A percentile compares a stretch with the other conserved stretches of the same genome.
Conservation (phyloP, 2,113 vertebrate genomes). For the Balaenoptera acutorostrata region DNA sequence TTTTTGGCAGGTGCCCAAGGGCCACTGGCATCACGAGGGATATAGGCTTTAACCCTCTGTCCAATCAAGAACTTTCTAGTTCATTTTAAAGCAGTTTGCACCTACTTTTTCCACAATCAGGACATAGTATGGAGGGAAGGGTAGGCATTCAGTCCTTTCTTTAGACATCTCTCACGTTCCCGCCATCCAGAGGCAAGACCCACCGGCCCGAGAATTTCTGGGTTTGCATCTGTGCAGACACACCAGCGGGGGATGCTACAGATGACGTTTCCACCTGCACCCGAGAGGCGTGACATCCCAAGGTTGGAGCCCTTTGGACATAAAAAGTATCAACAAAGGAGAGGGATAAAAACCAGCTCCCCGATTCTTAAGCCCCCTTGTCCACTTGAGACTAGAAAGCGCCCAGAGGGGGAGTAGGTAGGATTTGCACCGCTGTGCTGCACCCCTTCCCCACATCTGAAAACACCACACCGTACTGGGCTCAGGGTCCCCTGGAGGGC, state of each 20-base stretch:
- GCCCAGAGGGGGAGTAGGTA: fast-evolving
- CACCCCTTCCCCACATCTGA: not conserved
- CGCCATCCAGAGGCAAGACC: not conserved
- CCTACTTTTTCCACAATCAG: not conserved
- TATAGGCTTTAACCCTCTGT: not conserved
- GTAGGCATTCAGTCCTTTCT: too few species aligned
- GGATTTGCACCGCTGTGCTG: not conserved
- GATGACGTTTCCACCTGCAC: fast-evolving
- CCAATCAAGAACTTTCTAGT: not conserved
- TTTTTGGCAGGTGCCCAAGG: not conserved
- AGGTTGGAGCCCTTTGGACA: fast-evolving
- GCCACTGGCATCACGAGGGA: not conserved
- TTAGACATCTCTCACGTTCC: not conserved
- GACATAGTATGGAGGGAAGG: not conserved
- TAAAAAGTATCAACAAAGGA: not conserved
- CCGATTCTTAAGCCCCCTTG: fast-evolving
- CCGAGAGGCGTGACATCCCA: fast-evolving
- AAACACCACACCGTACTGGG: fast-evolving
- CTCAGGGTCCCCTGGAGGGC: not conserved
- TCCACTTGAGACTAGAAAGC: too few species aligned
- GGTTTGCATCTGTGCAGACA: not conserved
- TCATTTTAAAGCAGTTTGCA: not conserved
- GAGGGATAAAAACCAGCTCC: not conserved
- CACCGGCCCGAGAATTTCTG: fast-evolving
- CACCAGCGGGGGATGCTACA: fast-evolving